These are phyloP conservation scores for Equus przewalskii DNA, from an alignment of 2,113 vertebrate species.

Conservation along the genomic window DNA sequence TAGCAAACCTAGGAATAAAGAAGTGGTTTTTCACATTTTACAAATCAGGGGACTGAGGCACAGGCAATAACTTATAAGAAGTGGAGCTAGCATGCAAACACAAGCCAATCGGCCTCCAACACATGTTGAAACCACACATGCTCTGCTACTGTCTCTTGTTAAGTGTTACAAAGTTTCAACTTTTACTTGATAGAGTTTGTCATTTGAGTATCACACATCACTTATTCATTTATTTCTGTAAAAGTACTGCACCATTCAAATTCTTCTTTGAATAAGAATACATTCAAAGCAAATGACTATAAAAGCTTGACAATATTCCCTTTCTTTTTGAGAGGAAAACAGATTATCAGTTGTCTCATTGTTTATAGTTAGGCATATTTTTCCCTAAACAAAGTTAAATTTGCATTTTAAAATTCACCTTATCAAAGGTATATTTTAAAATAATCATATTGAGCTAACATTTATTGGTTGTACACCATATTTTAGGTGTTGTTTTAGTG, in stretches of 20 bases:
- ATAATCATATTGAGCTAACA: background rate
- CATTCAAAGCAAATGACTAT: background rate
- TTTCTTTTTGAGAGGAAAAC: background rate
- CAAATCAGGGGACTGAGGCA: background rate
- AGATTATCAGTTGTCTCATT: background rate
- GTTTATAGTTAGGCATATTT: background rate
- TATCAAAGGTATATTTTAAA: background rate
- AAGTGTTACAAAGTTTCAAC: background rate
- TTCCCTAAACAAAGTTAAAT: background rate
- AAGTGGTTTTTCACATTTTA: background rate
- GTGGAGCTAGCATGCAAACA: background rate
- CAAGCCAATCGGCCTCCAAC: rapidly evolving
- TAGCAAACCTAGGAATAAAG: background rate
- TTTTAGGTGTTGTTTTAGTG: background rate
- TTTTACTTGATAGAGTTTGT: background rate
- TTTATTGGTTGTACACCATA: background rate
- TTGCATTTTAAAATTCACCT: background rate
- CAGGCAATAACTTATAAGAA: background rate
- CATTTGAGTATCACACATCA: background rate
- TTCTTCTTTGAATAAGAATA: background rate
- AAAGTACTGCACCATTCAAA: background rate
- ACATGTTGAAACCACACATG: background rate
- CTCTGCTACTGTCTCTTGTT: background rate
- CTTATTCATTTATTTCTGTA: background rate
- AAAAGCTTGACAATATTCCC: background rate